These are phyloP conservation scores for Ptychoptera albimana DNA, from an alignment of 2,888 invertebrate genomes.

Conservation along the genomic window DNA sequence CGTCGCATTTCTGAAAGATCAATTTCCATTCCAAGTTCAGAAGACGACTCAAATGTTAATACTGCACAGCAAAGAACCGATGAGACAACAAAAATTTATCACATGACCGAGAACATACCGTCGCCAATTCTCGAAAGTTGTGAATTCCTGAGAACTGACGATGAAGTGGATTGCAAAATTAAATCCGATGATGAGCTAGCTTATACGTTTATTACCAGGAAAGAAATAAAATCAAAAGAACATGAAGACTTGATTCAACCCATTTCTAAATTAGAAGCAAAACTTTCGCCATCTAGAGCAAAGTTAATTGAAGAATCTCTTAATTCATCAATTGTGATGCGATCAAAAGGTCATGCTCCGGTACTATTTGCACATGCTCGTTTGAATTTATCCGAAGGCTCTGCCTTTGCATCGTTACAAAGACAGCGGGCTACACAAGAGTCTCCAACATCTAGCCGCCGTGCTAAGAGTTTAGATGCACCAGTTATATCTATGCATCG, in stretches of 20 bases:
- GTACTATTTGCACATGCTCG: slow-evolving; percentile 65
- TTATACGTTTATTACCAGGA: slow-evolving; percentile 20
- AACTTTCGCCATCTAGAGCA: slow-evolving; percentile 24
- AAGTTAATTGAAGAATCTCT: slow-evolving; percentile 50
- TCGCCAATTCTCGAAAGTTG: slow-evolving; percentile 44
- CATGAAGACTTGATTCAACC: slow-evolving; percentile 3
- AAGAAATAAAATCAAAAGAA: slow-evolving; percentile 12
- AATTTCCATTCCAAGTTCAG: slow-evolving; percentile 59
- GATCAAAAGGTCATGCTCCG: slow-evolving; percentile 59
- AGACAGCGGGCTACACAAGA: slow-evolving; percentile 59
- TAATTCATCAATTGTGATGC: slow-evolving; percentile 45
- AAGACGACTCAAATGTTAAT: slow-evolving; percentile 46
- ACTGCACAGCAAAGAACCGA: slow-evolving; percentile 37
- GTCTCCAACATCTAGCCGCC: slow-evolving; percentile 56
- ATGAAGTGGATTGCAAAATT: slow-evolving; percentile 33
- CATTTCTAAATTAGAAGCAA: slow-evolving; percentile 17
- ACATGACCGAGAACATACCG: slow-evolving; percentile 42
- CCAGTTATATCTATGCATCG: slow-evolving; percentile 66
- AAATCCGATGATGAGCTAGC: slow-evolving; percentile 40
- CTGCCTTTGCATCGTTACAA: slow-evolving; percentile 56
- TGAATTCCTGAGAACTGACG: slow-evolving; percentile 42
- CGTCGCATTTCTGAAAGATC: slow-evolving; percentile 57
- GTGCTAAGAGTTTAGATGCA: slow-evolving; percentile 72
- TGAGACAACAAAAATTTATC: slow-evolving; percentile 42
- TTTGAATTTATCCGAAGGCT: slow-evolving; percentile 70